Conservation (phyloP, 2,797 vertebrate species). For the Helostoma temminkii region DNA sequence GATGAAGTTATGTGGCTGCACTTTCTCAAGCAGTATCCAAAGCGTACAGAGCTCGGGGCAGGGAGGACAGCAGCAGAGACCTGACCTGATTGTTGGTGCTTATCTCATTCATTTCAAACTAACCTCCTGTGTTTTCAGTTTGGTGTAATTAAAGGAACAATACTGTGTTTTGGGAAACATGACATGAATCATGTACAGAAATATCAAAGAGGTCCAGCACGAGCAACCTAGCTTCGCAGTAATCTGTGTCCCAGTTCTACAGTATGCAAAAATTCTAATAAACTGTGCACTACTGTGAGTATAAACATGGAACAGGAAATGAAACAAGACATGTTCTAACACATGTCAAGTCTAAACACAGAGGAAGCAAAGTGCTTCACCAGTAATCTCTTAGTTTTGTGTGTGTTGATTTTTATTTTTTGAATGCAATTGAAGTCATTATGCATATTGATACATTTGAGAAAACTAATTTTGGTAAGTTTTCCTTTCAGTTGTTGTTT, state of each 20-base stretch:
- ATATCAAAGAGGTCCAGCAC: background rate
- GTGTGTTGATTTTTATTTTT: too few relatives aligned
- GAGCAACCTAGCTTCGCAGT: slow-evolving; percentile 9
- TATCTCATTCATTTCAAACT: slow-evolving; percentile 5
- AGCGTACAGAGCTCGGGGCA: slow-evolving; percentile 8
- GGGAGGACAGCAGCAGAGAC: background rate
- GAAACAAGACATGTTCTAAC: background rate
- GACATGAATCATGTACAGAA: background rate
- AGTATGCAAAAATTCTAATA: background rate
- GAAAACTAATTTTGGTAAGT: too few relatives aligned
- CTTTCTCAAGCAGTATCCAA: background rate
- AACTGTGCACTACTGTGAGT: background rate
- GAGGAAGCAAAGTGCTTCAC: background rate
- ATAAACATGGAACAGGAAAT: slow-evolving; percentile 10
- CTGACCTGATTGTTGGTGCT: background rate
- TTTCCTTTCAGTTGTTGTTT: too few relatives aligned
- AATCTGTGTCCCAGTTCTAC: background rate
- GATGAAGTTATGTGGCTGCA: slow-evolving; percentile 18
- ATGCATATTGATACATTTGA: too few relatives aligned
- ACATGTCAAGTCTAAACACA: background rate
- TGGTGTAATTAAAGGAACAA: too few relatives aligned
- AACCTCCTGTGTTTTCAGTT: background rate
- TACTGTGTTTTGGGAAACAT: background rate
- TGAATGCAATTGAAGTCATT: too few relatives aligned
- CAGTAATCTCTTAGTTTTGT: too few relatives aligned